Evolutionary conservation across 1,140 invertebrate genomes (phyloP), one percentile per base, ranked within the genome.

Genomic region (Conus betulinus): DNA sequence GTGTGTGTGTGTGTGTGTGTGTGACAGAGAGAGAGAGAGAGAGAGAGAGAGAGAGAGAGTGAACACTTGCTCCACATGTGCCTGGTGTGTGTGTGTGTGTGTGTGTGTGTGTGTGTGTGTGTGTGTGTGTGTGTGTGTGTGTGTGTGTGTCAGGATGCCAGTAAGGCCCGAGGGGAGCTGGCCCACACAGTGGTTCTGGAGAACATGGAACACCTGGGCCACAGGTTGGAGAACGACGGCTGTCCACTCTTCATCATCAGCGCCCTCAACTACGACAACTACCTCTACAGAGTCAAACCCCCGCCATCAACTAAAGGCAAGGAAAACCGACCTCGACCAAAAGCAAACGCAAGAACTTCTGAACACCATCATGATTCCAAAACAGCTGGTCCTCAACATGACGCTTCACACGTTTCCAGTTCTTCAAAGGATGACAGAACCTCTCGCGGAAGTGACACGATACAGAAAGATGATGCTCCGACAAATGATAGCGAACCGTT

Each of bases 101-200:
- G n/a, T n/a, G n/a, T n/a, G n/a, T n/a, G n/a, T n/a, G n/a, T n/a
- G 60, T 63, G 60, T 63, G 60, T 63, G 60, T 63, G 60, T 63
- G 60, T 63, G 60, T 63, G 60, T 63, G 60, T 63, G 60, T 63
- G 60, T 63, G 60, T 20, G 67, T 71, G 20, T 23, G 67, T 7
- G 67, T 7, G 67, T 71, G 67, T 23, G 67, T 23, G 11, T 71
- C 52, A 87, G 85, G 52, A 87, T 23, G 51, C 4, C 11, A 79
- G 85, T 52, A n/a, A 79, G 8, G 67, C 85, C 4, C 71, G 67
- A 10, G 85, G 85, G 5, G 85, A 87, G 52, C 85, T 87, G 6
- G 85, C 85, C 20, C 85, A 87, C 85, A 87, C 85, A 20, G n/a
- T 87, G 20, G 85, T 87, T 15, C 51, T 87, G 74, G 85, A 87